These are phyloP conservation scores for Habropoda laboriosa DNA, from an alignment of 1,140 invertebrate genomes.

Conservation along the genomic window DNA sequence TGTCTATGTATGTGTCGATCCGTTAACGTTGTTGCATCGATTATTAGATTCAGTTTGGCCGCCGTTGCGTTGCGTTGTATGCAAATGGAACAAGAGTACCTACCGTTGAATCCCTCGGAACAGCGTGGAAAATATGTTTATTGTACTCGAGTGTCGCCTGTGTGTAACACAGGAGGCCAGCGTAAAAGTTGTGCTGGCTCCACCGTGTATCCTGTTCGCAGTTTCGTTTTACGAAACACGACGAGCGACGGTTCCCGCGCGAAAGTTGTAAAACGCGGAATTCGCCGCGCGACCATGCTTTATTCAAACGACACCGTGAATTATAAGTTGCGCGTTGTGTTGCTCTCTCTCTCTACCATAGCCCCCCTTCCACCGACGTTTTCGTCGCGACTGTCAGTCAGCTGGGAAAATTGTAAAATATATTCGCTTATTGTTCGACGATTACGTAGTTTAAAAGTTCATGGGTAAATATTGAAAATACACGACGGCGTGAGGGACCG, in stretches of 20 bases:
- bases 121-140: slow-evolving; percentile 18
- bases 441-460: neutral
- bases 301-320: slow-evolving; percentile 17
- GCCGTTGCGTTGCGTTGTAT: neutral
- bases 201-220: neutral
- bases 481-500: neutral
- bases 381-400: neutral
- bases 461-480: neutral
- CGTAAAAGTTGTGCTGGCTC: slow-evolving; percentile 21
- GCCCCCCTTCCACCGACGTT: no score
- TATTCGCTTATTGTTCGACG: neutral
- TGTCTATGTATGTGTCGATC: no score
- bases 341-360: no score
- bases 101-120: neutral
- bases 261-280: slow-evolving; percentile 13
- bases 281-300: neutral
- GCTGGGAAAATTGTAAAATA: neutral
- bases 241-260: neutral
- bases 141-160: slow-evolving; percentile 20
- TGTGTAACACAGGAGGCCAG: neutral
- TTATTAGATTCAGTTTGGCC: neutral
- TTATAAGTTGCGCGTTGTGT: slow-evolving; percentile 6
- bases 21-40: neutral
- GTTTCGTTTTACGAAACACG: slow-evolving; percentile 35
- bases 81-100: neutral